These are phyloP conservation scores for Drosophila pachea DNA, from an alignment of 1,140 invertebrate species.

Conservation along the genomic window DNA sequence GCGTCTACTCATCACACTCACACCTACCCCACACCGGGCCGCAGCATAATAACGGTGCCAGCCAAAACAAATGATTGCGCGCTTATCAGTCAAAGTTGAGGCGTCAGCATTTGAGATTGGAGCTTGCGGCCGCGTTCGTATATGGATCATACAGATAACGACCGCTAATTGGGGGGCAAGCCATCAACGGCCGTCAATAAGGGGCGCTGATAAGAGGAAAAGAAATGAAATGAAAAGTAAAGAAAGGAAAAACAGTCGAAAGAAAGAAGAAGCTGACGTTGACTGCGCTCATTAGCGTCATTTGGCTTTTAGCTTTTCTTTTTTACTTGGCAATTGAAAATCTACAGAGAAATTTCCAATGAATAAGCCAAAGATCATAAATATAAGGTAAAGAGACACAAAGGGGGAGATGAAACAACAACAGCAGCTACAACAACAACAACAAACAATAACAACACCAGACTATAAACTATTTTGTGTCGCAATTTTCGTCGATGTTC, in stretches of 20 bases:
- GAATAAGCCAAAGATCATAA: conserved; percentile 1
- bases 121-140: background rate
- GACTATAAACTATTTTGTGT: conserved; percentile 6
- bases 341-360: conserved; percentile 12
- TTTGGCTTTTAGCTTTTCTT: conserved; percentile 4
- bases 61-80: conserved; percentile 2
- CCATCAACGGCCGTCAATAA: background rate
- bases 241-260: conserved; percentile 7
- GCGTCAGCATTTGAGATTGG: conserved; percentile 15
- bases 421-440: no score
- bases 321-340: background rate
- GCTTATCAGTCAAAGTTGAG: conserved; percentile 25
- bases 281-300: conserved; percentile 9
- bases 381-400: no score
- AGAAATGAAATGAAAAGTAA: conserved; percentile 4
- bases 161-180: conserved; percentile 1
- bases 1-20: background rate
- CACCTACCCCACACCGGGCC: background rate
- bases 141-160: conserved; percentile 15
- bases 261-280: conserved; percentile 2
- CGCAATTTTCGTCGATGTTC: conserved; percentile 9
- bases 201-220: conserved; percentile 15
- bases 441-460: background rate
- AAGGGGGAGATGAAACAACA: background rate
- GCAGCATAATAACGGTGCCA: background rate